A percentile compares a stretch with the other conserved stretches of the same genome.
These are phyloP conservation scores for Amazona vittata DNA, from an alignment of 2,113 vertebrate genomes.

Conservation along the genomic window DNA sequence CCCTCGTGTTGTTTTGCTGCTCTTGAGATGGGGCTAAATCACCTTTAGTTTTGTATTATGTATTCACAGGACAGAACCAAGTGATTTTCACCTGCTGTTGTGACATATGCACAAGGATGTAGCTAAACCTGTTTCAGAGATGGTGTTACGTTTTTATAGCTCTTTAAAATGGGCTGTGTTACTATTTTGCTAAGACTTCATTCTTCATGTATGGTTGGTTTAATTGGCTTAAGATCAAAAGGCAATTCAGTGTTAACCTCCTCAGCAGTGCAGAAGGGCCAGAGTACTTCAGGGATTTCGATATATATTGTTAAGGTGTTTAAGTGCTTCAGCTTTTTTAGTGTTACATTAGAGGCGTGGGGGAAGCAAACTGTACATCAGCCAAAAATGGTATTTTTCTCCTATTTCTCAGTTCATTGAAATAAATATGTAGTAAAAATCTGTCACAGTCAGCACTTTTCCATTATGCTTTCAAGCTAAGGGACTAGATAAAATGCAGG, in stretches of 20 bases:
- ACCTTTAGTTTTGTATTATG: neutral
- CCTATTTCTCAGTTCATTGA: neutral
- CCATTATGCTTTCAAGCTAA: neutral
- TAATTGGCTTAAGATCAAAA: slow-evolving; percentile 14
- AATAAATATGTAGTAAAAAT: slow-evolving; percentile 18
- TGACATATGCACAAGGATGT: neutral
- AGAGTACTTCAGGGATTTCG: neutral
- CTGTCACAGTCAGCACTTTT: neutral
- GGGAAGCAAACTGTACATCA: neutral
- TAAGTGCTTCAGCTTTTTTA: neutral
- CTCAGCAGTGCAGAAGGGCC: neutral
- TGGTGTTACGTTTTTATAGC: neutral
- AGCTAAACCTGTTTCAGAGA: neutral
- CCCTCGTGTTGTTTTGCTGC: neutral
- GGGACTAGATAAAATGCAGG: neutral
- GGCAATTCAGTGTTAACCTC: neutral
- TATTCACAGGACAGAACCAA: neutral
- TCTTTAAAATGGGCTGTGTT: neutral
- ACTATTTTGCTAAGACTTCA: neutral
- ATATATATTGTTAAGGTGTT: neutral
- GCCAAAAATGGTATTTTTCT: neutral
- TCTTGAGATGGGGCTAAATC: neutral
- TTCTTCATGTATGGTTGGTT: neutral
- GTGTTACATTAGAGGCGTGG: neutral
- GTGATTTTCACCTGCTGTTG: neutral